phyloP scores from a whole-genome alignment of 2,113 vertebrate species.

The Paracanthobrama guichenoti region DNA sequence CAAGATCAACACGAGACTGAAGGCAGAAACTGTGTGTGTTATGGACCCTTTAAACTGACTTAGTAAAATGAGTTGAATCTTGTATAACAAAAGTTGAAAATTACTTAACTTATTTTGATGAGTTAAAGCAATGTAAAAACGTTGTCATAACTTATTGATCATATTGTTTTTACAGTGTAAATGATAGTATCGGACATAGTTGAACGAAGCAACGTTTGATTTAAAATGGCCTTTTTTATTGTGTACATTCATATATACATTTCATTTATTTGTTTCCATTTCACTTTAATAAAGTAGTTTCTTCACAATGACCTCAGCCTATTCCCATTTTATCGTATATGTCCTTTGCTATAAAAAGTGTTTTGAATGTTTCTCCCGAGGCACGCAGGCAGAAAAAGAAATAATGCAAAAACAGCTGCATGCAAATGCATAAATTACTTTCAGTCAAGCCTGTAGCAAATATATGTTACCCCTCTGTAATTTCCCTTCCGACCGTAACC shows the following conservation, averaged over 20 bases:
- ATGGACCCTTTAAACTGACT: no score
- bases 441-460: not conserved
- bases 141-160: no score
- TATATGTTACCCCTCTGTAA: slow-evolving; percentile 27
- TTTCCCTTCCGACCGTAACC: slow-evolving; percentile 4
- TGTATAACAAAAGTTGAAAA: no score
- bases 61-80: no score
- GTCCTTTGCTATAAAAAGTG: slow-evolving; percentile 10
- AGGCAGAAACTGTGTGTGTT: no score
- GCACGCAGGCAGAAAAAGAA: slow-evolving; percentile 1
- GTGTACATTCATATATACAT: not conserved
- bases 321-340: not conserved
- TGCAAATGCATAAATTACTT: slow-evolving; percentile 21
- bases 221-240: not conserved
- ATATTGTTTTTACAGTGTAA: no score
- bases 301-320: not conserved
- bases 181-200: not conserved
- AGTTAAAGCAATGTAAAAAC: no score
- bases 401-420: slow-evolving; percentile 19
- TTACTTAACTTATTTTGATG: no score
- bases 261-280: not conserved
- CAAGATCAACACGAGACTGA: no score
- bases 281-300: not conserved
- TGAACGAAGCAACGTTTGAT: not conserved
- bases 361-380: slow-evolving; percentile 13